Evolutionary conservation across 2,113 vertebrate species (phyloP), one percentile per base, ranked within the genome.

Genomic region (Urocolius indicus): DNA sequence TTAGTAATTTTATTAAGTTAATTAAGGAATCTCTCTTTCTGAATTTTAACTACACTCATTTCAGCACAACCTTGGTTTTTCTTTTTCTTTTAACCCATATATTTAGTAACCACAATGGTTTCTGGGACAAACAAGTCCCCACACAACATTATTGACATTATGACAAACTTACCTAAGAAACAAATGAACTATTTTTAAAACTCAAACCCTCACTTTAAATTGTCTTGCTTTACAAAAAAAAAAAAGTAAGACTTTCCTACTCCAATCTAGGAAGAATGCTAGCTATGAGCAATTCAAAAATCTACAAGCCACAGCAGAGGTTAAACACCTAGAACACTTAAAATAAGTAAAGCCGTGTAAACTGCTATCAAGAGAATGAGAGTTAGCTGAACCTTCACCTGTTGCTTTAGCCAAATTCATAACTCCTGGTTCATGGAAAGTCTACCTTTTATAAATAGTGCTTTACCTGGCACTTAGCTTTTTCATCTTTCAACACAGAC

Each of bases 1-100:
- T 98, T 99, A 98, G 98, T 98, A 98, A 98, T 99, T 99, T 99
- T 99, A 99, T 99, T 99, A 99, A 99, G 98, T 99, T 99, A 99
- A 99, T 99, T 99, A 99, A 98, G 97, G 96, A 96, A 98, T 98
- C 98, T 98, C 98, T 98, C 97, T 98, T 98, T 98, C 98, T 98
- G 98, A 98, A 98, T 98, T 98, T 98, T 98, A 99, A 98, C 98
- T 98, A 98, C 83, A 29, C 95, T 98, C 95, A 95, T 97, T 97
- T 96, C 97, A 98, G 96, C 95, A 97, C 96, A 98, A 97, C 96
- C 97, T 98, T 98, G 94, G 94, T 95, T 89, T 32, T 55, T 82
- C 46, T 58, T 87, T 85, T 61, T 62, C 85, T 84, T 94, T 85
- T 19, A 54, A 72, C 55, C 86, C 72, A 94, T 93, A 86, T 95